phyloP scores from a whole-genome alignment of 2,888 invertebrate species.

The Amphipyra berbera region DNA sequence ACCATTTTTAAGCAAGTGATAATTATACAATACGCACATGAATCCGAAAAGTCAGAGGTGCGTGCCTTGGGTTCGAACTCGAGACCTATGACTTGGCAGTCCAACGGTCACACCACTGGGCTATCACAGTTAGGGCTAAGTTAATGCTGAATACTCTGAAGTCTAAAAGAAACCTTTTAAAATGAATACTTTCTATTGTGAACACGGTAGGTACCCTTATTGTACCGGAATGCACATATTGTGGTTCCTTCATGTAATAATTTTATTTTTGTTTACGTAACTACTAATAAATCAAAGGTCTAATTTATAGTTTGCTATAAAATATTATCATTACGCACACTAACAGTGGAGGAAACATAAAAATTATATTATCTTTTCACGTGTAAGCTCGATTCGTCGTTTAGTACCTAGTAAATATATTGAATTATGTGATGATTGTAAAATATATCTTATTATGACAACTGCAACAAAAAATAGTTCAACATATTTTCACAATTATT shows the following conservation, averaged over 20 bases:
- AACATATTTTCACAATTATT: conserved; percentile 10
- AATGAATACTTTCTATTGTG: not conserved
- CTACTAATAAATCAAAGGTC: conserved; percentile 79
- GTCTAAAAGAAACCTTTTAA: no score
- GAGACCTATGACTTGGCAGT: no score
- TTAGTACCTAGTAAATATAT: conserved; percentile 75
- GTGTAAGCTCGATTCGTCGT: conserved; percentile 76
- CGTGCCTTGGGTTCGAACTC: no score
- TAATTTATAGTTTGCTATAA: conserved; percentile 84
- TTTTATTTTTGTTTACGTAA: conserved; percentile 48
- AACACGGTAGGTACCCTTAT: not conserved
- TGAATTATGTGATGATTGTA: conserved; percentile 64
- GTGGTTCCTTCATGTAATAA: conserved; percentile 38
- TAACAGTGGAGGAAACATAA: conserved; percentile 82
- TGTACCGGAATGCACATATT: conserved; percentile 6
- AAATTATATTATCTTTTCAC: conserved; percentile 85
- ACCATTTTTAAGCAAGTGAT: no score
- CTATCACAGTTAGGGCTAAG: no score
- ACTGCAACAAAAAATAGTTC: conserved; percentile 22
- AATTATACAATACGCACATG: no score
- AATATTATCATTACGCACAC: conserved; percentile 73
- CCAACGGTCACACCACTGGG: no score
- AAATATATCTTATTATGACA: conserved; percentile 50
- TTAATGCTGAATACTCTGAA: no score
- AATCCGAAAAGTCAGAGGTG: no score